phyloP scores from a whole-genome alignment of 2,888 invertebrate species.

The Escarpia spicata region DNA sequence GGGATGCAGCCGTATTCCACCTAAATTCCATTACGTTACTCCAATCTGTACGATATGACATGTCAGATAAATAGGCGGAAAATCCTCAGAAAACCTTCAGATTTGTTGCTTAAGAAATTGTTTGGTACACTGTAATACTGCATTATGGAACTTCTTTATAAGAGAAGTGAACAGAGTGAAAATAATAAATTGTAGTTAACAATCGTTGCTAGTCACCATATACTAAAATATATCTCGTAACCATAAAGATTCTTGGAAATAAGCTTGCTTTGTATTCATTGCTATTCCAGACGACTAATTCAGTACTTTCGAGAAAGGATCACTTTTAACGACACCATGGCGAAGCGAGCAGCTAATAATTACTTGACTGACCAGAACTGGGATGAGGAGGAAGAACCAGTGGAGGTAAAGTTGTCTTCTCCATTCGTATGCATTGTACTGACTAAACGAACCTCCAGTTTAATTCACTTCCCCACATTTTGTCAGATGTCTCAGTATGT shows the following conservation, averaged over 20 bases:
- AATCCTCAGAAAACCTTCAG: no score
- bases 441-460: background rate
- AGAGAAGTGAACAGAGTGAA: no score
- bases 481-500: background rate
- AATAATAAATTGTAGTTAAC: no score
- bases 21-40: no score
- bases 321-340: constrained; percentile 44
- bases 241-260: background rate
- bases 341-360: constrained; percentile 57
- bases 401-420: constrained; percentile 41
- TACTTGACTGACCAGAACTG: constrained; percentile 63
- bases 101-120: no score
- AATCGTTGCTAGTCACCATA: no score
- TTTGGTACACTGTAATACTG: no score
- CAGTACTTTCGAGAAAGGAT: background rate
- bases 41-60: no score
- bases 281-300: background rate
- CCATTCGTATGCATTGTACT: background rate
- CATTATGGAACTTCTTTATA: no score
- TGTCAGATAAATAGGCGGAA: no score
- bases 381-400: constrained; percentile 63
- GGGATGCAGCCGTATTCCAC: no score
- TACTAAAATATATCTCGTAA: background rate
- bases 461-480: background rate
- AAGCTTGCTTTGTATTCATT: background rate